phyloP scores from a whole-genome alignment of 2,797 vertebrate species.

The Lepus townsendii region DNA sequence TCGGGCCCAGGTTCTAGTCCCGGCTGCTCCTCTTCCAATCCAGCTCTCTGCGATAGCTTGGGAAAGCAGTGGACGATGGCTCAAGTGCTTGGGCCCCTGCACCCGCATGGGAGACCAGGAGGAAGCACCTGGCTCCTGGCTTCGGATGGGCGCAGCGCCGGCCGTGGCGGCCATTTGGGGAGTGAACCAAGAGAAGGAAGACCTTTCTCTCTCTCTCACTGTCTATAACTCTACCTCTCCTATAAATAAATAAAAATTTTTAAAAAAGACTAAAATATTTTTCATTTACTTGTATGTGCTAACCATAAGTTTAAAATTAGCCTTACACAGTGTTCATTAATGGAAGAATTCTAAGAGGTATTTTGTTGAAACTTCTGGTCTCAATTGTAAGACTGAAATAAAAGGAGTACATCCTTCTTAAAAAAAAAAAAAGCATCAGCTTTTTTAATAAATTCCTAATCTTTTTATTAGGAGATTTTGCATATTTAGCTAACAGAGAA shows the following conservation, averaged over 20 bases:
- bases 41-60: too few species aligned
- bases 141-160: too few species aligned
- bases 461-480: conserved; percentile 2
- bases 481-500: conserved; percentile 9
- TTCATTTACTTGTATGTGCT: neutral
- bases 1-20: too few species aligned
- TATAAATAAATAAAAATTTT: neutral
- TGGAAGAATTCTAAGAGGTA: neutral
- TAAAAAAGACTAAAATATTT: conserved; percentile 27
- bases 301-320: conserved; percentile 34
- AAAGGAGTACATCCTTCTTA: neutral
- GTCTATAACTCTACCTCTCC: too few species aligned
- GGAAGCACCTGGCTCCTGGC: too few species aligned
- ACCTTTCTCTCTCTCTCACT: too few species aligned
- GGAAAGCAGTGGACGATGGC: too few species aligned
- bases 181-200: too few species aligned
- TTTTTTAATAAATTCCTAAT: conserved; percentile 10
- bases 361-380: neutral
- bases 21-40: too few species aligned
- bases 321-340: neutral
- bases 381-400: conserved; percentile 32
- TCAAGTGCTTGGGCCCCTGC: too few species aligned
- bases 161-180: too few species aligned
- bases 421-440: neutral
- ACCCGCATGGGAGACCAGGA: too few species aligned